Evolutionary conservation across 2,113 vertebrate genomes (phyloP), one percentile per base, ranked within the genome.

Genomic region (Oreochromis aureus): DNA sequence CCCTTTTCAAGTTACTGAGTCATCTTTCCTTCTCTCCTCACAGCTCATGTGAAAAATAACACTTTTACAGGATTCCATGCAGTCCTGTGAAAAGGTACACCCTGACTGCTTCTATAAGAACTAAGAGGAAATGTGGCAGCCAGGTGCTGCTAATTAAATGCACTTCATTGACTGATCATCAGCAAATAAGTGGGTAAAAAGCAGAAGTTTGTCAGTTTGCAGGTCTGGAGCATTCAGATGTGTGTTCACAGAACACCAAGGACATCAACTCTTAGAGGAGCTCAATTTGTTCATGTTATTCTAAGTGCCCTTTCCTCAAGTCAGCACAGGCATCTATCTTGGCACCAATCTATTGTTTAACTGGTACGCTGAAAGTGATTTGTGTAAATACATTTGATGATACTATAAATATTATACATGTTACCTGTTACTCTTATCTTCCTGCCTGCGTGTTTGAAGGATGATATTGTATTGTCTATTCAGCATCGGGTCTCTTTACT

Each of bases 1-100:
- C 56, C 83, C 86, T 89, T 93, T 88, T 56, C 48, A 80, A 81
- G 84, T 63, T n/a, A 84, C 7, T 51, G 36, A 59, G 54, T 27
- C 61, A 15, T 51, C 46, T 79, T 48, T 24, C 44, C 8, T 56
- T 32, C 34, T 86, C 46, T 48, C n/a, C 24, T 80, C 51, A 12
- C 55, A 13, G 36, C 19, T 76, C 46, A 27, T 55, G 30, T 18
- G 24, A 78, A 51, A 76, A 51, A 78, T 48, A 78, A 51, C 24
- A 27, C 46, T 78, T 51, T 51, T 48, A 51, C 44, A 78, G 10
- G 27, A 78, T 48, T 51, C 44, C 46, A 76, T 51, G 16, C 71
- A 76, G 16, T 48, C 41, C 24, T 46, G 22, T 46, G 41, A 30
- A 73, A 48, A 76, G 24, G 41, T 30, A 76, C 22, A 19, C 44